These are phyloP conservation scores for Platanista minor DNA, from an alignment of 2,113 vertebrate genomes.

Conservation along the genomic window DNA sequence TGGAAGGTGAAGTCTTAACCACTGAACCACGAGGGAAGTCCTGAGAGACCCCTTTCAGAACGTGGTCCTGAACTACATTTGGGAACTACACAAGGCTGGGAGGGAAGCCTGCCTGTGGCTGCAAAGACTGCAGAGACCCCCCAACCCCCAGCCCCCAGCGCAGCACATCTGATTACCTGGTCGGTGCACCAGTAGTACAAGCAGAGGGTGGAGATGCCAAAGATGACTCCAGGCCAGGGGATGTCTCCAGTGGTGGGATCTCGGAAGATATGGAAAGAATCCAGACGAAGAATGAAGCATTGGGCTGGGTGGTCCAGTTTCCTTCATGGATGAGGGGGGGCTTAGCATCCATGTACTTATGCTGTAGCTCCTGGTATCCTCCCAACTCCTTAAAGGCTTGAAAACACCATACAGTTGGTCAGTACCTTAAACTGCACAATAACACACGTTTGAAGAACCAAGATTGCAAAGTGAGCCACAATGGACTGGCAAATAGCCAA, in stretches of 20 bases:
- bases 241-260: constrained; percentile 82
- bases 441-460: background rate
- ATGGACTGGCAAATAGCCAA: background rate
- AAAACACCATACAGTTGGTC: background rate
- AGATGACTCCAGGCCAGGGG: constrained; percentile 87
- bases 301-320: constrained; percentile 67
- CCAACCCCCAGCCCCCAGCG: fast-evolving
- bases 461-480: background rate
- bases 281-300: constrained; percentile 81
- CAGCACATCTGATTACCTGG: constrained; percentile 76
- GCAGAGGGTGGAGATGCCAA: constrained; percentile 84
- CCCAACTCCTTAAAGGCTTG: constrained; percentile 86
- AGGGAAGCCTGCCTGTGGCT: background rate
- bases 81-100: background rate
- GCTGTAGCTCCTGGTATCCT: constrained; percentile 81
- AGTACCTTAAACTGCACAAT: background rate
- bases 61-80: background rate
- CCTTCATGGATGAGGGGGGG: constrained; percentile 69
- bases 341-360: constrained; percentile 74
- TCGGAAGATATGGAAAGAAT: constrained; percentile 86
- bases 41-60: background rate
- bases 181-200: constrained; percentile 89
- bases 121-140: background rate
- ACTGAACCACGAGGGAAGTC: too few species aligned
- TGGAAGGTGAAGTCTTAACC: background rate